These are phyloP conservation scores for Meganola albula DNA, from an alignment of 2,888 invertebrate genomes.

Conservation along the genomic window DNA sequence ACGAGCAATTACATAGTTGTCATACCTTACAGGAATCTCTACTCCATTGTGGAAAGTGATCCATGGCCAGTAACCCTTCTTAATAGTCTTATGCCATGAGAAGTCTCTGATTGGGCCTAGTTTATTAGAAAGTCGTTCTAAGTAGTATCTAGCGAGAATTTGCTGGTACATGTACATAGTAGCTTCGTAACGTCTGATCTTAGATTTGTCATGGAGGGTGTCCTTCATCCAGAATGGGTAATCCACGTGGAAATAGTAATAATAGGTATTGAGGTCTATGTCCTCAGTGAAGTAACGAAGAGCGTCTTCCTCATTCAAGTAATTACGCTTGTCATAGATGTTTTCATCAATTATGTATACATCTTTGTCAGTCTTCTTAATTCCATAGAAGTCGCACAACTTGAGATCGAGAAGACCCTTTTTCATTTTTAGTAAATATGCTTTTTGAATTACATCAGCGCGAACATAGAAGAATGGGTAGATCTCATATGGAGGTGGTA, in stretches of 20 bases:
- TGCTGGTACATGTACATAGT: constrained; percentile 81
- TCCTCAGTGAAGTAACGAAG: constrained; percentile 82
- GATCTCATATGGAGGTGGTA: constrained; percentile 78
- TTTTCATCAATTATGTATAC: constrained; percentile 81
- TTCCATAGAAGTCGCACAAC: constrained; percentile 71
- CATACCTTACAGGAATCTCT: constrained; percentile 69
- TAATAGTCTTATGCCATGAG: constrained; percentile 61
- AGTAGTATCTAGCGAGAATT: constrained; percentile 79
- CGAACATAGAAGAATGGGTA: constrained; percentile 83
- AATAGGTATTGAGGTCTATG: constrained; percentile 79
- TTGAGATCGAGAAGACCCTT: constrained; percentile 63
- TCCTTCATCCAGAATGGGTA: constrained; percentile 81
- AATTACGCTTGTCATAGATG: constrained; percentile 76
- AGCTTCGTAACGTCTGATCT: constrained; percentile 68
- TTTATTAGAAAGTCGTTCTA: constrained; percentile 73
- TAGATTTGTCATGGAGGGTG: constrained; percentile 51
- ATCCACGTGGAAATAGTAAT: constrained; percentile 79
- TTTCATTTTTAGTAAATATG: constrained; percentile 72
- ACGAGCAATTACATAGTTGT: constrained; percentile 52
- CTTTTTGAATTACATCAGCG: constrained; percentile 79
- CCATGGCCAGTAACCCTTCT: constrained; percentile 77
- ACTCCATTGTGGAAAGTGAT: constrained; percentile 75
- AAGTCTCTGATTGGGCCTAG: constrained; percentile 64
- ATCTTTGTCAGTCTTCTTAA: constrained; percentile 67
- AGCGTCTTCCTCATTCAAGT: constrained; percentile 73